Percentiles rank a stretch among this genome's conserved stretches.
phyloP scores from a whole-genome alignment of 1,140 invertebrate species.

The Zaprionus gabonicus region DNA sequence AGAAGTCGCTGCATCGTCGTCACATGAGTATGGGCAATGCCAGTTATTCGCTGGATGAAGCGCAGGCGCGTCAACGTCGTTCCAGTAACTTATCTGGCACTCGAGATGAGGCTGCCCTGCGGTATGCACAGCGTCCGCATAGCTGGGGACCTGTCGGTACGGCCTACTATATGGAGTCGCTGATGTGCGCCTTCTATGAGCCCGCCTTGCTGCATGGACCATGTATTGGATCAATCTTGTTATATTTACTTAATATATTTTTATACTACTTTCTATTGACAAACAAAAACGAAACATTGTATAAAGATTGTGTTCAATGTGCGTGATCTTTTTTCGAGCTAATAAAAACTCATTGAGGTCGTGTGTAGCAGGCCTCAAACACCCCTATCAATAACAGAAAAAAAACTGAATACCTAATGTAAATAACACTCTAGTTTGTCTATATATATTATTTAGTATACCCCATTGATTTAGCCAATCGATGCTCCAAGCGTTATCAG shows the following conservation, averaged over 20 bases:
- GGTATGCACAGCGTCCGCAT: slow-evolving; percentile 67
- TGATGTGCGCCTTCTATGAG: slow-evolving; percentile 78
- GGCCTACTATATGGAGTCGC: slow-evolving; percentile 77
- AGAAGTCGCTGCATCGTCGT: slow-evolving; percentile 74
- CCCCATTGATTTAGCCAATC: slow-evolving; percentile 33
- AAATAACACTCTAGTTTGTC: slow-evolving; percentile 56
- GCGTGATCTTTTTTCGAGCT: slow-evolving; percentile 39
- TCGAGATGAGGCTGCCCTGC: slow-evolving; percentile 52
- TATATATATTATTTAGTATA: slow-evolving; percentile 16
- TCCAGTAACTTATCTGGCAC: slow-evolving; percentile 62
- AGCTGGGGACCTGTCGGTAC: slow-evolving; percentile 84
- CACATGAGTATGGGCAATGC: slow-evolving; percentile 80
- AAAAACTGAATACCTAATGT: slow-evolving; percentile 33
- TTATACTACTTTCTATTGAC: slow-evolving; percentile 25
- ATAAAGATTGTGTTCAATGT: slow-evolving; percentile 64
- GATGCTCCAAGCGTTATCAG: slow-evolving; percentile 44
- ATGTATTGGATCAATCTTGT: slow-evolving; percentile 81
- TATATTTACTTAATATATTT: slow-evolving; percentile 19
- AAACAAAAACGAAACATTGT: slow-evolving; percentile 57
- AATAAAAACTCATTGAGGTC: slow-evolving; percentile 68
- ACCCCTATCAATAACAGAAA: background rate
- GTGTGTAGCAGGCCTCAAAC: slow-evolving; percentile 58
- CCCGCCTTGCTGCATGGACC: slow-evolving; percentile 83
- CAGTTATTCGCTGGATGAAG: slow-evolving; percentile 71
- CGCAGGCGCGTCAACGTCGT: slow-evolving; percentile 47